Conservation (phyloP, 2,888 invertebrate species). For the Drosophila parthenogenetica region DNA sequence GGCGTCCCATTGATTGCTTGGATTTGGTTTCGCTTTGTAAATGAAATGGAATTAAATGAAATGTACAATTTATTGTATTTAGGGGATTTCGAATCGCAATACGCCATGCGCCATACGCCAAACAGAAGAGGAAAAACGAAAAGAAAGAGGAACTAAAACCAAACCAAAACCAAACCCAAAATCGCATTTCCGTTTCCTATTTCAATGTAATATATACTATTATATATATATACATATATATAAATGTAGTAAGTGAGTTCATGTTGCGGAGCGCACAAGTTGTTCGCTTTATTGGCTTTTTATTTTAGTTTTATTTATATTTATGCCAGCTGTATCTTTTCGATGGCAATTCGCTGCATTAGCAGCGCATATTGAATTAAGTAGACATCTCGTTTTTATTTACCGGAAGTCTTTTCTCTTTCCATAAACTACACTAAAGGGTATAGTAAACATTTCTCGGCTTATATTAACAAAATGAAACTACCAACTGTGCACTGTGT, state of each 20-base stretch:
- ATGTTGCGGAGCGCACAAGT: slow-evolving; percentile 26
- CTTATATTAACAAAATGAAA: too few relatives aligned
- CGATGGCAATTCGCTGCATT: slow-evolving; percentile 62
- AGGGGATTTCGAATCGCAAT: slow-evolving; percentile 71
- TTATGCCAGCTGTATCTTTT: slow-evolving; percentile 32
- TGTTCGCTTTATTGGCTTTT: slow-evolving; percentile 68
- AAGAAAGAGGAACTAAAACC: slow-evolving; percentile 34
- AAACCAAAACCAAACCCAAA: slow-evolving; percentile 61
- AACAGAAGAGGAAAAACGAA: slow-evolving; percentile 28
- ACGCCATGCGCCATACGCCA: slow-evolving; percentile 8
- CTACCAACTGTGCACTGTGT: too few relatives aligned
- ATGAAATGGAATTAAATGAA: slow-evolving; percentile 81
- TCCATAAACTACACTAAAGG: slow-evolving; percentile 3
- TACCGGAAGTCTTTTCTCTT: slow-evolving; percentile 27
- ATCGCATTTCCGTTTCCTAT: slow-evolving; percentile 75
- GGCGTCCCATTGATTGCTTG: slow-evolving; percentile 54
- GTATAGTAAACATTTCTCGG: slow-evolving; percentile 3
- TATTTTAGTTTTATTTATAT: slow-evolving; percentile 63
- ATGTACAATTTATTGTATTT: slow-evolving; percentile 82
- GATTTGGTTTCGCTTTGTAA: slow-evolving; percentile 75
- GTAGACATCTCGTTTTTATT: slow-evolving; percentile 56
- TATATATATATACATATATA: neutral
- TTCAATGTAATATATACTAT: slow-evolving; percentile 68
- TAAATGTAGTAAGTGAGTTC: neutral
- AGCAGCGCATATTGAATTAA: slow-evolving; percentile 68